Evolutionary conservation across 2,113 vertebrate genomes (phyloP).

Genomic region (Turnix velox): DNA sequence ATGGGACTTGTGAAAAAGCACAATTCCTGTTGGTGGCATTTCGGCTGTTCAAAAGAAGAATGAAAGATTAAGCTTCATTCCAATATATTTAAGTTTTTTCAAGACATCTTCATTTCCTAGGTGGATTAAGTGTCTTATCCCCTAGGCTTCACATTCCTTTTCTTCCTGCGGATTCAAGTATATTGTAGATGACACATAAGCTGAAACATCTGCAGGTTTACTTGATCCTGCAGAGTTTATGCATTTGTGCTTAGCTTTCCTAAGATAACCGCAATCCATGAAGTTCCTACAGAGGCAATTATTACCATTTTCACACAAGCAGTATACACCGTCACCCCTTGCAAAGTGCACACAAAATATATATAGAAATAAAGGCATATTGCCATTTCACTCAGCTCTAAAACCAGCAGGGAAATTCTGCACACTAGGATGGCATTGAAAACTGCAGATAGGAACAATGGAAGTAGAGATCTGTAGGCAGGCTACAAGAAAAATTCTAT

Average conservation of each 20-base stretch:
- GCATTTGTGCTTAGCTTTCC: background rate
- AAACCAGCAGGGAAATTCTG: background rate
- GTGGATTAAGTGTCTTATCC: background rate
- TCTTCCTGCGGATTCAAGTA: background rate
- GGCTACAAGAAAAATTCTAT: background rate
- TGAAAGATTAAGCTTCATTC: background rate
- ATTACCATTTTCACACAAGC: background rate
- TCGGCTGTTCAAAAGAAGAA: background rate
- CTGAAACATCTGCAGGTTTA: background rate
- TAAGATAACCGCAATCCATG: background rate
- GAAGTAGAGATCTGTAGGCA: background rate
- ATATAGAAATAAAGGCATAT: background rate
- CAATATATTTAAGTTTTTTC: background rate
- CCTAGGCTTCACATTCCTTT: background rate
- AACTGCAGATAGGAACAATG: background rate
- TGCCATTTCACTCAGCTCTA: background rate
- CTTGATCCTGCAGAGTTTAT: background rate
- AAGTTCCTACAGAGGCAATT: background rate
- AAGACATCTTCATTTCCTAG: rapidly evolving
- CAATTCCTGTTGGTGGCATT: background rate
- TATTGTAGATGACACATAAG: background rate
- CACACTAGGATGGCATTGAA: background rate
- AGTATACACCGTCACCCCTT: background rate
- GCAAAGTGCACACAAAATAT: background rate
- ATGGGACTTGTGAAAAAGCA: background rate